These are phyloP conservation scores for Oceanodroma leucorhoa DNA, from an alignment of 2,797 vertebrate genomes.

Conservation along the genomic window DNA sequence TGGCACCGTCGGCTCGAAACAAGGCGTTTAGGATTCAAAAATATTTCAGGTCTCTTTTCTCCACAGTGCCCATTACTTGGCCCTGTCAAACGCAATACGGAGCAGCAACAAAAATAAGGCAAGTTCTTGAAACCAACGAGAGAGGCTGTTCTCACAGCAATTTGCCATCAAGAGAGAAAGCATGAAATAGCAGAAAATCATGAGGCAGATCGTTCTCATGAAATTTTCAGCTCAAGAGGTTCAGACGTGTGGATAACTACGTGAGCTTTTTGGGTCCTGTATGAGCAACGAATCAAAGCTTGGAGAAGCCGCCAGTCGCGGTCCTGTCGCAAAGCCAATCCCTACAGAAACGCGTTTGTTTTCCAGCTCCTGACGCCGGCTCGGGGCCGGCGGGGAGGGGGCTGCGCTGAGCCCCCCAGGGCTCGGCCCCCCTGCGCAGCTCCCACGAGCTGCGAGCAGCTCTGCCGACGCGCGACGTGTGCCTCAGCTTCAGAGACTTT, in stretches of 20 bases:
- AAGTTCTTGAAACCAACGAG: neutral
- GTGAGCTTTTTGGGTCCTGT: neutral
- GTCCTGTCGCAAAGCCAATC: neutral
- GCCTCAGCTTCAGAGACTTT: too few relatives aligned
- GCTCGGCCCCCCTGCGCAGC: neutral
- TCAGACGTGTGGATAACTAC: neutral
- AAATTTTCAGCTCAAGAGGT: neutral
- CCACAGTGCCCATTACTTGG: neutral
- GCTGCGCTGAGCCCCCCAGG: neutral
- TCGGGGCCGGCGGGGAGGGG: fast-evolving
- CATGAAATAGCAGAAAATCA: neutral
- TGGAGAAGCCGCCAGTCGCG: fast-evolving
- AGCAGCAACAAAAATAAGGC: neutral
- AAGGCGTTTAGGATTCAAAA: neutral
- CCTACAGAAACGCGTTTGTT: neutral
- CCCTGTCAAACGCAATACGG: neutral
- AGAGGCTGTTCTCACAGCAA: neutral
- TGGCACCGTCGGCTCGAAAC: neutral
- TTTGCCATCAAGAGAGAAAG: neutral
- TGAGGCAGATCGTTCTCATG: neutral
- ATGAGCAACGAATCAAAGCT: neutral
- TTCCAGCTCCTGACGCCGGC: fast-evolving
- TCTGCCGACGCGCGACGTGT: fast-evolving
- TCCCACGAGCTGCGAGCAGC: neutral
- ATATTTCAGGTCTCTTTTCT: neutral